Conservation (phyloP, 1,140 invertebrate species). For the Paramacrobiotus metropolitanus region DNA sequence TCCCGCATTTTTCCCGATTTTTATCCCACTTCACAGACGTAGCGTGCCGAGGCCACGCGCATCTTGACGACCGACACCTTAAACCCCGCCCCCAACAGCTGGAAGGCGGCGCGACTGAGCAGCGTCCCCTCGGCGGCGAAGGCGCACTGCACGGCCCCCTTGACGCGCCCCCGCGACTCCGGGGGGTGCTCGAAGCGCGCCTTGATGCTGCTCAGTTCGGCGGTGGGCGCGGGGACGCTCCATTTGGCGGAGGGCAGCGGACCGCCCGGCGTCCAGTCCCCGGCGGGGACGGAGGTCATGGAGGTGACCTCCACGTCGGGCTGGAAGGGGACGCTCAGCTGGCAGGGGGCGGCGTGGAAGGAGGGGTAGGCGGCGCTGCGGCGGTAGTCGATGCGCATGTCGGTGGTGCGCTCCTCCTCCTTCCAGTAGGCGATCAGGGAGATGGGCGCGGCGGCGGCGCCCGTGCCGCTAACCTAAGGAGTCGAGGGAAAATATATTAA, state of each 20-base stretch:
- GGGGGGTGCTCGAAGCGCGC: constrained; percentile 1
- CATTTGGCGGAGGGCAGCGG: background rate
- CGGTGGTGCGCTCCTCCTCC: background rate
- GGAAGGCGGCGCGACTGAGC: background rate
- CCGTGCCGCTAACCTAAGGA: background rate
- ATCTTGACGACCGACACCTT: background rate
- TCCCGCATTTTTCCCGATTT: no score
- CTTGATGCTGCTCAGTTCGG: background rate
- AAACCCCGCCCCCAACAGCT: background rate
- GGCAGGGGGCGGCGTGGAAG: background rate
- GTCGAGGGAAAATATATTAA: background rate
- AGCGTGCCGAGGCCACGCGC: background rate
- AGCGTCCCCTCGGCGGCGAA: background rate
- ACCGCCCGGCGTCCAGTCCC: background rate
- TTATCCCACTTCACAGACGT: no score
- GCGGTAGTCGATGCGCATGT: background rate
- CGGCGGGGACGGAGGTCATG: background rate
- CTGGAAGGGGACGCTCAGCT: background rate
- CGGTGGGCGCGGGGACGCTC: background rate
- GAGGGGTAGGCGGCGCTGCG: background rate
- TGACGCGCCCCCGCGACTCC: background rate
- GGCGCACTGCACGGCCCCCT: background rate
- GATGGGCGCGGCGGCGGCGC: background rate
- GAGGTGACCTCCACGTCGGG: background rate
- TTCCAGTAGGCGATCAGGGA: constrained; percentile 2